Base-by-base conservation (phyloP, 2,113 vertebrate genomes). In the Microtus pennsylvanicus region DNA sequence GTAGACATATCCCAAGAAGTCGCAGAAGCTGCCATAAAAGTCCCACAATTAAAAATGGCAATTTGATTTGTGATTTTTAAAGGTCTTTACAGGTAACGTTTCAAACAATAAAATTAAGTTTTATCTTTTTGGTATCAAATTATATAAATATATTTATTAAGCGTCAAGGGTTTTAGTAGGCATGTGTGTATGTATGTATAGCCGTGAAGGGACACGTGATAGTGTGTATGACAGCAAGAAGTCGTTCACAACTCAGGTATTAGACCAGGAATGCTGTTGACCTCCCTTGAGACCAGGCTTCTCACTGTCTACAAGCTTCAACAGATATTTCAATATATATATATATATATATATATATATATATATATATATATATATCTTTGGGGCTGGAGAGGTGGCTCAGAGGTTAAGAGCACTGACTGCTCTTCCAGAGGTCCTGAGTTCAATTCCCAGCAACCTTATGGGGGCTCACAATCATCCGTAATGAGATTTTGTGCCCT, bases 1-100 rank as follows among this genome's bases (percentile, higher is more conserved):
- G 96, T 97, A 86, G 99, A 99, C 97, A 99, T 99, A 97, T 99
- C 99, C 74, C 98, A 98, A 87, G 98, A 99, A 97, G 99, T 99
- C 94, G 99, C 97, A 98, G 98, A 99, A 69, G 99, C 99, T 50
- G 98, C 98, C 16, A 99, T 99, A 97, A 99, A 97, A 97, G 76
- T 99, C 42, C 99, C 99, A 30, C 75, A 19, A 61, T 72, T 99
- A 96, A 99, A 98, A 97, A 95, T 99, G 58, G 98, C 97, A 88
- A 98, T 99, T 95, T 65, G 21, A 95, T 88, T 69, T 94, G 97
- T 98, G 98, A 42, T 88, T 95, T 93, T 77, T n/a, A 70, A 87
- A 87, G 45, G 11, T n/a, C 65, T 87, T 45, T 52, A 50, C 72
- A 93, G 88, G 94, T 97, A 93, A 61, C 78, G 65, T 94, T 91